A percentile compares a stretch with the other conserved stretches of the same genome.
phyloP scores from a whole-genome alignment of 2,797 vertebrate genomes.

The Rhadinocentrus ornatus region DNA sequence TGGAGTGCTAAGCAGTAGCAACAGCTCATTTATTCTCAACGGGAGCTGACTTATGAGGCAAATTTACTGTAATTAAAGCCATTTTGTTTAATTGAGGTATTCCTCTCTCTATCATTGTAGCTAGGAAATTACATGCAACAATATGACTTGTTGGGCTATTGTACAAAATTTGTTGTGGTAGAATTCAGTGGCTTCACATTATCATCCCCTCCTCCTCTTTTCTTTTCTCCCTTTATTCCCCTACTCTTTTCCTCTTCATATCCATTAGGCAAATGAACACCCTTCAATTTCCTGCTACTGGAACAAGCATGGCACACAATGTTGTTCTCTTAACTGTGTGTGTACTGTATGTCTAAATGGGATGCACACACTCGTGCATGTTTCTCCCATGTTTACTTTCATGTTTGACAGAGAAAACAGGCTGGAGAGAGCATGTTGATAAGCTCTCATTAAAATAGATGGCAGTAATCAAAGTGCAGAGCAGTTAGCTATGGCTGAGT shows the following conservation, averaged over 20 bases:
- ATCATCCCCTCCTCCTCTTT: conserved; percentile 17
- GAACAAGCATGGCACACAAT: conserved; percentile 62
- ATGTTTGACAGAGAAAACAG: conserved; percentile 59
- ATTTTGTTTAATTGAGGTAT: conserved; percentile 75
- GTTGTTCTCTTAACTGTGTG: conserved; percentile 59
- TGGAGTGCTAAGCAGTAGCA: conserved; percentile 38
- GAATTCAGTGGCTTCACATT: conserved; percentile 56
- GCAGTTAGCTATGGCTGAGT: conserved; percentile 80
- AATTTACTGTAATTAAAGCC: conserved; percentile 80
- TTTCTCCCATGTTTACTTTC: conserved; percentile 33
- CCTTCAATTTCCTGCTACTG: conserved; percentile 73
- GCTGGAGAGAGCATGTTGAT: conserved; percentile 53
- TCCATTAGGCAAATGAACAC: conserved; percentile 86
- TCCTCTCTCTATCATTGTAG: conserved; percentile 67
- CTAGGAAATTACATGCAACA: conserved; percentile 71
- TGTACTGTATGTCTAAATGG: conserved; percentile 2
- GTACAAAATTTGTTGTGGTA: conserved; percentile 63
- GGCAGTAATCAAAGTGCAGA: conserved; percentile 82
- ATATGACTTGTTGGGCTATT: conserved; percentile 71
- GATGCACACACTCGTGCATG: conserved; percentile 16
- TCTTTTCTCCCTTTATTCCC: conserved; percentile 40
- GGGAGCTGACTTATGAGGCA: conserved; percentile 68
- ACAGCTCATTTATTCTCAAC: conserved; percentile 68
- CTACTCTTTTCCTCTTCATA: conserved; percentile 72
- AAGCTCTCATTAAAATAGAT: conserved; percentile 86